Evolutionary conservation across 23 tunicate genomes (phyloP).

Genomic region (Trididemnum clinides): DNA sequence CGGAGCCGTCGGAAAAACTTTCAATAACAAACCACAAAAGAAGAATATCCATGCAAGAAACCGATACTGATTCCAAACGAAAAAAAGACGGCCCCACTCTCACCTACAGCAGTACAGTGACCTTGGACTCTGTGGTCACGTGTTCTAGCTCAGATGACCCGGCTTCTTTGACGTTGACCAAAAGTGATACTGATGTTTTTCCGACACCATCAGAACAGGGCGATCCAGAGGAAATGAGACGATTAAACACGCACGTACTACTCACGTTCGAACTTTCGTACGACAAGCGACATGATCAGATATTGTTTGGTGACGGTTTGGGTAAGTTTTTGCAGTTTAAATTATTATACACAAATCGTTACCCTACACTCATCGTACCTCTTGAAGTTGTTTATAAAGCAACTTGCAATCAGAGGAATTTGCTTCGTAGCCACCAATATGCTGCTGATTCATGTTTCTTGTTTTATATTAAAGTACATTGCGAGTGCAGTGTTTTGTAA

Average conservation of each 20-base stretch:
- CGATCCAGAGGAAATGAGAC: background rate
- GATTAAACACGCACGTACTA: slow-evolving; percentile 12
- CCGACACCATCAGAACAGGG: background rate
- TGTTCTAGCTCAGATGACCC: background rate
- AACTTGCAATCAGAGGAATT: no score
- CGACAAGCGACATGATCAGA: slow-evolving; percentile 9
- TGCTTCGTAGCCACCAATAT: no score
- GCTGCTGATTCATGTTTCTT: no score
- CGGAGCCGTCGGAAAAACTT: background rate
- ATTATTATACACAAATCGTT: background rate
- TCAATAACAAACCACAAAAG: background rate
- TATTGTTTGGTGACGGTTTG: slow-evolving; percentile 1
- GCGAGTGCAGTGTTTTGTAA: no score
- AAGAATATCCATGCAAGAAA: background rate
- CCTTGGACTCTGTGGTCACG: background rate
- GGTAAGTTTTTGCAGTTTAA: background rate
- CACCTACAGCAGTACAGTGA: background rate
- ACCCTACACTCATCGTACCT: no score
- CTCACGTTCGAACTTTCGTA: slow-evolving; percentile 19
- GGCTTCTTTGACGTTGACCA: slow-evolving; percentile 2
- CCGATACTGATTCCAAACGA: background rate
- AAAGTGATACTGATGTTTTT: slow-evolving; percentile 23
- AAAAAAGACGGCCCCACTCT: no score
- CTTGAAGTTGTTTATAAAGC: no score
- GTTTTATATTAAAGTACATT: no score